A percentile compares a stretch with the other conserved stretches of the same genome.
These are phyloP conservation scores for Folsomia candida DNA, from an alignment of 2,888 invertebrate species.

Conservation along the genomic window DNA sequence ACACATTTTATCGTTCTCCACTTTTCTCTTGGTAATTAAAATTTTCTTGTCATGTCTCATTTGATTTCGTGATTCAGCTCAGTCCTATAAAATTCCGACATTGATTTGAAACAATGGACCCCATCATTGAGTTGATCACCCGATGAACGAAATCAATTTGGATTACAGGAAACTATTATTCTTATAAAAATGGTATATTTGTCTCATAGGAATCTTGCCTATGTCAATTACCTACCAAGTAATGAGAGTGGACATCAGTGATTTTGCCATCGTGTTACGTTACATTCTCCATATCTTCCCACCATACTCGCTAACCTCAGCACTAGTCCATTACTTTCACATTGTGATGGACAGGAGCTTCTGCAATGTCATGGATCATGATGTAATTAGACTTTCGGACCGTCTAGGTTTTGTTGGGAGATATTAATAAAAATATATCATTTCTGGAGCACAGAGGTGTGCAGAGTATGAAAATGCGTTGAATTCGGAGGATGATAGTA, in stretches of 20 bases:
- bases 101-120: background rate
- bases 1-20: conserved; percentile 21
- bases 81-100: background rate
- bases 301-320: conserved; percentile 34
- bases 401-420: too few species aligned
- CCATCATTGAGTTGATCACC: too few species aligned
- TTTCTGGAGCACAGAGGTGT: too few species aligned
- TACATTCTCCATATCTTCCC: conserved; percentile 33
- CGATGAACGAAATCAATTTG: too few species aligned
- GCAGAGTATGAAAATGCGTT: too few species aligned
- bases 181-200: background rate
- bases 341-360: conserved; percentile 22
- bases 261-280: background rate
- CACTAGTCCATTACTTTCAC: conserved; percentile 29
- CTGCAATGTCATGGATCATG: conserved; percentile 13
- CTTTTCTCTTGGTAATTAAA: conserved; percentile 16
- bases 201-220: conserved; percentile 28
- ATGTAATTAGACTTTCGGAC: too few species aligned
- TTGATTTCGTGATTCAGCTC: background rate
- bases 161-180: too few species aligned
- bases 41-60: background rate
- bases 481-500: too few species aligned
- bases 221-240: conserved; percentile 26
- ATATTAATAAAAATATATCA: too few species aligned
- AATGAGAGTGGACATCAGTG: background rate